Evolutionary conservation across 2,888 invertebrate genomes (phyloP).

Genomic region (Tetragonula carbonaria): DNA sequence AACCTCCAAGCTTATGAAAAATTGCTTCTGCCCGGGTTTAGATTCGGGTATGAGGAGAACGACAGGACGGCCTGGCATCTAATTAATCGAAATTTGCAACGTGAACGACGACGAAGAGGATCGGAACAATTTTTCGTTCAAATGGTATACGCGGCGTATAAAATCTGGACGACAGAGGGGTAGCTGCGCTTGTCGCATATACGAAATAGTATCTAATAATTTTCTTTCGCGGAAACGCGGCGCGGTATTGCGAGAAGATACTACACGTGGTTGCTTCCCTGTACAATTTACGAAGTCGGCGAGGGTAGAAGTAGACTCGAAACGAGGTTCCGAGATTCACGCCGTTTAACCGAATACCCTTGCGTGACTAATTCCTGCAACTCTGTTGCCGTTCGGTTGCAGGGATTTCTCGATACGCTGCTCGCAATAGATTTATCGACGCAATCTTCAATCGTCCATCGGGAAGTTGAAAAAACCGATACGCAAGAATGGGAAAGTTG

Average conservation of each 20-base stretch:
- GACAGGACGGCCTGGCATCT: slow-evolving; percentile 1
- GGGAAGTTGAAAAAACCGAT: neutral
- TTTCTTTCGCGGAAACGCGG: slow-evolving; percentile 31
- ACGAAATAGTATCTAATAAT: slow-evolving; percentile 24
- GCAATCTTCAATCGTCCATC: neutral
- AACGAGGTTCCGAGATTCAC: slow-evolving; percentile 41
- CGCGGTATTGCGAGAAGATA: slow-evolving; percentile 30
- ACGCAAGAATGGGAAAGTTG: neutral
- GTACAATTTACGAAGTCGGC: slow-evolving; percentile 31
- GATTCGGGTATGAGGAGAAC: neutral
- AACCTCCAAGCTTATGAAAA: slow-evolving; percentile 22
- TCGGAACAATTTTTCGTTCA: neutral
- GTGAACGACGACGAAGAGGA: neutral
- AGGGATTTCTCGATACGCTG: neutral
- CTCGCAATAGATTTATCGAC: neutral
- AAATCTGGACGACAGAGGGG: neutral
- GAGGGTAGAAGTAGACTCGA: neutral
- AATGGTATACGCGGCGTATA: neutral
- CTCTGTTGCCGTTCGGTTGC: neutral
- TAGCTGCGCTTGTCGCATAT: neutral
- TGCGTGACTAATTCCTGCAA: slow-evolving; percentile 28
- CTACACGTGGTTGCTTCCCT: slow-evolving; percentile 31
- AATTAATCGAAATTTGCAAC: slow-evolving; percentile 30
- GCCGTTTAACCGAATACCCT: slow-evolving; percentile 30
- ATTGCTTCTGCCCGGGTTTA: slow-evolving; percentile 12